A percentile compares a stretch with the other conserved stretches of the same genome.
Conservation (phyloP, 1,140 invertebrate species). For the Asobara japonica region DNA sequence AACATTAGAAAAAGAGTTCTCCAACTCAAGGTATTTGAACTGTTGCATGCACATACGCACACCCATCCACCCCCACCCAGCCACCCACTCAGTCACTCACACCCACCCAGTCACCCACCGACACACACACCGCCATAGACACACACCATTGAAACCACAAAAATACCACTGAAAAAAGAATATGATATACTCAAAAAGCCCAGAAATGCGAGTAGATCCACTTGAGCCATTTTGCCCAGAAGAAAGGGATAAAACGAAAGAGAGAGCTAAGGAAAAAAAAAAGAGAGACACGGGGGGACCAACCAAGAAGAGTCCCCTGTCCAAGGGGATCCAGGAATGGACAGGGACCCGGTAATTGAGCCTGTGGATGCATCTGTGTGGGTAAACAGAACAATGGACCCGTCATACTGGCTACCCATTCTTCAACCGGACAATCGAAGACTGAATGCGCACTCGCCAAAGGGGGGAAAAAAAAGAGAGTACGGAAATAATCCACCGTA, state of each 20-base stretch:
- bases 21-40: too few relatives aligned
- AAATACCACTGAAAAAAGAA: too few relatives aligned
- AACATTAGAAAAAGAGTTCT: too few relatives aligned
- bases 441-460: background rate
- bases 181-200: constrained; percentile 21
- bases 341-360: constrained; percentile 11
- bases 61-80: too few relatives aligned
- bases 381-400: constrained; percentile 16
- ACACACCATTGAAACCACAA: too few relatives aligned
- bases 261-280: background rate
- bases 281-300: background rate
- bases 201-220: constrained; percentile 1
- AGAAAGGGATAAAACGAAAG: too few relatives aligned
- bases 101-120: too few relatives aligned
- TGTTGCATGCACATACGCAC: too few relatives aligned
- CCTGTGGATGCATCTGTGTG: background rate
- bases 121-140: too few relatives aligned
- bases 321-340: background rate
- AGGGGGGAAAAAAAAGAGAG: background rate
- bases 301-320: background rate
- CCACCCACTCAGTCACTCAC: too few relatives aligned
- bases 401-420: constrained; percentile 13
- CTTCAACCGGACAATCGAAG: constrained; percentile 12
- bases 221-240: too few relatives aligned
- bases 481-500: constrained; percentile 6